Evolutionary conservation across 2,797 vertebrate species (phyloP).

Genomic region (Crenichthys baileyi): DNA sequence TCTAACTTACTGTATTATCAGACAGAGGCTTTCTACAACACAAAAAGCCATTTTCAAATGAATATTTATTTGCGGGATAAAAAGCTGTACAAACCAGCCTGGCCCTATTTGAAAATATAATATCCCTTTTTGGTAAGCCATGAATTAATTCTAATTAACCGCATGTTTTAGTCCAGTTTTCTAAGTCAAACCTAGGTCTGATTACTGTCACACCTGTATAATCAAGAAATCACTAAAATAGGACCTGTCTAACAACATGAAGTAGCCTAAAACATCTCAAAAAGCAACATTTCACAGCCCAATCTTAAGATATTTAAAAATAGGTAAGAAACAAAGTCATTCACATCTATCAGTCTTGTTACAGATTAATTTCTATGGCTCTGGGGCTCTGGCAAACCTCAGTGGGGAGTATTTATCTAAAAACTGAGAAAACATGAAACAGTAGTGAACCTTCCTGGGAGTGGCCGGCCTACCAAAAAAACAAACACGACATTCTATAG

Average conservation of each 20-base stretch:
- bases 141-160: background rate
- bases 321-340: background rate
- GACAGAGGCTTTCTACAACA: background rate
- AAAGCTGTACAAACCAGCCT: background rate
- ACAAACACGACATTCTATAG: too few relatives aligned
- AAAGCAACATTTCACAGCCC: background rate
- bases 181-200: background rate
- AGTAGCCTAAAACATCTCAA: background rate
- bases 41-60: background rate
- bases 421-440: background rate
- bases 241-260: too few relatives aligned
- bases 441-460: background rate
- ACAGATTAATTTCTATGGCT: background rate
- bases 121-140: background rate
- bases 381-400: background rate
- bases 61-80: background rate
- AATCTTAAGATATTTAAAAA: background rate
- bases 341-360: background rate
- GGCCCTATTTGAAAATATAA: background rate
- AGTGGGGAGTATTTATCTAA: background rate
- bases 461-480: background rate
- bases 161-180: background rate
- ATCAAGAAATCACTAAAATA: too few relatives aligned
- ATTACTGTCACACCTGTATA: too few relatives aligned
- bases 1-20: too few relatives aligned